phyloP scores from a whole-genome alignment of 2,888 invertebrate genomes.

The Hesperia comma region DNA sequence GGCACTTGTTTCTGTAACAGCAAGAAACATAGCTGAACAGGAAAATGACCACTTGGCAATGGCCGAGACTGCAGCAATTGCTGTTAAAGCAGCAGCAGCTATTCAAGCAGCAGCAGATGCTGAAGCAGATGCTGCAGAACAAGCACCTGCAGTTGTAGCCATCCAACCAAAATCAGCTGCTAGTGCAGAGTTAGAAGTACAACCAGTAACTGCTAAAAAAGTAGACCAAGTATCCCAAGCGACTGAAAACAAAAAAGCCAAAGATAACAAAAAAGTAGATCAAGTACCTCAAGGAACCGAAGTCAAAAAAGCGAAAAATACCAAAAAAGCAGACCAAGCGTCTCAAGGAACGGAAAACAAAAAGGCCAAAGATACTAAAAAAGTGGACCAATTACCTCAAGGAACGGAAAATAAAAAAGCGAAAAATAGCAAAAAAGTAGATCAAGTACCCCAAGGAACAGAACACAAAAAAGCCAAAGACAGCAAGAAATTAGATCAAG shows the following conservation, averaged over 20 bases:
- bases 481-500: constrained; percentile 61
- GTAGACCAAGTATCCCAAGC: constrained; percentile 79
- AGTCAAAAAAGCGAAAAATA: constrained; percentile 71
- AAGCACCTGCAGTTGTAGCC: too few species aligned
- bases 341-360: constrained; percentile 36
- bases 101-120: too few species aligned
- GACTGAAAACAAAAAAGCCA: constrained; percentile 74
- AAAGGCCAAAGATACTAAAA: constrained; percentile 42
- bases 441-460: constrained; percentile 78
- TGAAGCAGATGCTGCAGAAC: too few species aligned
- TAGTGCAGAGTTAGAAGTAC: background rate
- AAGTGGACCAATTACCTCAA: constrained; percentile 14
- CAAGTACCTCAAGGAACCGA: constrained; percentile 77
- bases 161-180: background rate
- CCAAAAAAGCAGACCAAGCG: constrained; percentile 36
- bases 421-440: constrained; percentile 50
- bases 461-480: constrained; percentile 76
- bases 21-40: constrained; percentile 64
- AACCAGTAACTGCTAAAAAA: constrained; percentile 31
- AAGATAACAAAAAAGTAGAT: constrained; percentile 59
- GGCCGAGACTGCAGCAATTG: background rate
- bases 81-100: background rate
- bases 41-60: constrained; percentile 49
- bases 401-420: constrained; percentile 38
- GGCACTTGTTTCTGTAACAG: constrained; percentile 56